phyloP scores from a whole-genome alignment of 2,113 vertebrate species.

The Craseonycteris thonglongyai region DNA sequence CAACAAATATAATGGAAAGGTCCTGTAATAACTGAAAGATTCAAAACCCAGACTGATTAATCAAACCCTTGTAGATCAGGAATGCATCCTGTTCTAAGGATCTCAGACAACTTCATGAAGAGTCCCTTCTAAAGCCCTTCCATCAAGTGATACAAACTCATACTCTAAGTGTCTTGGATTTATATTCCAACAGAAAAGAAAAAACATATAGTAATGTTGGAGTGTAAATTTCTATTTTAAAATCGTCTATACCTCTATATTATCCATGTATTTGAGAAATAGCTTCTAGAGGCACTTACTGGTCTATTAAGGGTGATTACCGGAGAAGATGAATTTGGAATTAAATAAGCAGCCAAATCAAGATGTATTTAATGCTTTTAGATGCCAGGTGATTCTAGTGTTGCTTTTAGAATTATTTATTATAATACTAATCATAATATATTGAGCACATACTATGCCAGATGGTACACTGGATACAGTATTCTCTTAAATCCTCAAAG shows the following conservation, averaged over 20 bases:
- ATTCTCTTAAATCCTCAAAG: slow-evolving; percentile 18
- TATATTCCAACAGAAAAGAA: neutral
- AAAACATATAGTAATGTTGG: fast-evolving
- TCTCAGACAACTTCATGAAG: neutral
- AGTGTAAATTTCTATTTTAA: neutral
- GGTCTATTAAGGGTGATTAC: neutral
- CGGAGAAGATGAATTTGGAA: neutral
- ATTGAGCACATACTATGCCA: neutral
- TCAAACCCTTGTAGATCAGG: neutral
- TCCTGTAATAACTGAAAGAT: fast-evolving
- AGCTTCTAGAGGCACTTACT: neutral
- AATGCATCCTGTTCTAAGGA: neutral
- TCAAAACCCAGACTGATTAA: neutral
- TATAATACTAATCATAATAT: slow-evolving; percentile 16
- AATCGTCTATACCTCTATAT: neutral
- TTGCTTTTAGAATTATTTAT: slow-evolving; percentile 11
- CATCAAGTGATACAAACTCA: no score
- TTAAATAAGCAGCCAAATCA: slow-evolving; percentile 6
- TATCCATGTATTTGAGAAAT: neutral
- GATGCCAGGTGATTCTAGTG: neutral
- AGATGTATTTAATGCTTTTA: neutral
- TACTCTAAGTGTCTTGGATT: neutral
- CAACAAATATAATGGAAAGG: neutral
- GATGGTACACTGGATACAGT: neutral
- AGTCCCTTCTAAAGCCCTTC: neutral